phyloP scores from a whole-genome alignment of 2,113 vertebrate genomes.

The Nematolebias whitei region DNA sequence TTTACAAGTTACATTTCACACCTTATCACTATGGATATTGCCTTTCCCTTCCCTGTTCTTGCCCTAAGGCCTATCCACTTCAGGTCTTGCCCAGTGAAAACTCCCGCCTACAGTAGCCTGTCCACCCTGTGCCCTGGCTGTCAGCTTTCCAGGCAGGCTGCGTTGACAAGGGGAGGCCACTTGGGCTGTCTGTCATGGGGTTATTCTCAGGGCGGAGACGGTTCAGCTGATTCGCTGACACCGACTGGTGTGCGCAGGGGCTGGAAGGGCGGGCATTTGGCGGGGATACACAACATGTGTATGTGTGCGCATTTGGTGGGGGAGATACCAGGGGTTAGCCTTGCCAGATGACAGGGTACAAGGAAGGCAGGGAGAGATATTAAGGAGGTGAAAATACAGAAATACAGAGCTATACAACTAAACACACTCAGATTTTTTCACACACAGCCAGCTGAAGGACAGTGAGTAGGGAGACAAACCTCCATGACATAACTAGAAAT shows the following conservation, averaged over 20 bases:
- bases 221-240: slow-evolving; percentile 83
- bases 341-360: slow-evolving; percentile 77
- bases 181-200: slow-evolving; percentile 82
- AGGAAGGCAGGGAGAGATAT: slow-evolving; percentile 62
- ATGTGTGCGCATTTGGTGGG: slow-evolving; percentile 70
- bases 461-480: slow-evolving; percentile 47
- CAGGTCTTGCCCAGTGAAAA: slow-evolving; percentile 53
- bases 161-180: slow-evolving; percentile 80
- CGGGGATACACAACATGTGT: slow-evolving; percentile 60
- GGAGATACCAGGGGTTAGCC: slow-evolving; percentile 76
- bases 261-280: slow-evolving; percentile 73
- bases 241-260: slow-evolving; percentile 65
- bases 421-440: slow-evolving; percentile 45
- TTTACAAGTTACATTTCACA: slow-evolving; percentile 24
- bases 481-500: slow-evolving; percentile 74
- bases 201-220: slow-evolving; percentile 79
- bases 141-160: slow-evolving; percentile 77
- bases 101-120: slow-evolving; percentile 62
- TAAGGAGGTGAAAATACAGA: slow-evolving; percentile 54
- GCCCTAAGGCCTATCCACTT: slow-evolving; percentile 41
- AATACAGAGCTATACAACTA: slow-evolving; percentile 55
- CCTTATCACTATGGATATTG: slow-evolving; percentile 6
- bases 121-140: slow-evolving; percentile 78
- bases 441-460: slow-evolving; percentile 72
- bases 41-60: slow-evolving; percentile 18